Base-by-base conservation (phyloP, 2,888 invertebrate genomes). In the Aquatica leii region DNA sequence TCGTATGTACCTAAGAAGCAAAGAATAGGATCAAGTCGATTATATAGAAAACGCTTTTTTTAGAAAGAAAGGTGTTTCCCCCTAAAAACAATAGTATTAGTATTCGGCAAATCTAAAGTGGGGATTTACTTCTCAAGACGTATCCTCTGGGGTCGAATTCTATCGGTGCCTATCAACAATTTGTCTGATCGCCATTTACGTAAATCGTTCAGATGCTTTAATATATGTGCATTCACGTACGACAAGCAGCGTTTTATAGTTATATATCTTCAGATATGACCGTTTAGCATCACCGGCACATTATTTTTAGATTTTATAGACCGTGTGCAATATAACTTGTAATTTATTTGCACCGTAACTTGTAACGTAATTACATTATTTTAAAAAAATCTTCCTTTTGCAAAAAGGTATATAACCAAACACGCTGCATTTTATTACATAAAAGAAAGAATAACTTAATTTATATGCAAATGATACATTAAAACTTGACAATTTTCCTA, bases 161-260 rank as follows among this genome's bases (percentile, higher is more conserved):
- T 69, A 71, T 73, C 71, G 72, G 67, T 67, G 62, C 65, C 69
- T 67, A 74, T 74, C 73, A 73, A 69, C 73, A 71, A 74, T 74
- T 73, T 73, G 74, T 73, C 70, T 69, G 68, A 69, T 70, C 59
- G 64, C 74, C 67, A 72, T 74, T 74, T 72, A 73, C 73, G 70
- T 73, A n/a, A n/a, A n/a, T n/a, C n/a, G n/a, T n/a, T 20, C 59
- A 58, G 50, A 31, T 34, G 31, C 54, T 41, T 66, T 65, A 69
- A 71, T 65, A 64, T 68, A 71, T 71, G 67, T 62, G 46, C 62
- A 54, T 40, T 46, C 67, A 68, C 59, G 65, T 55, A 51, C 35
- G 34, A 41, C 59, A 60, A 66, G 63, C 62, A 59, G 40, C 20
- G 37, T 52, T 59, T 62, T 62, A 46, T 48, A 52, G 37, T 57